A percentile compares a stretch with the other conserved stretches of the same genome.
phyloP scores from a whole-genome alignment of 2,888 invertebrate species.

The Dolomedes plantarius region DNA sequence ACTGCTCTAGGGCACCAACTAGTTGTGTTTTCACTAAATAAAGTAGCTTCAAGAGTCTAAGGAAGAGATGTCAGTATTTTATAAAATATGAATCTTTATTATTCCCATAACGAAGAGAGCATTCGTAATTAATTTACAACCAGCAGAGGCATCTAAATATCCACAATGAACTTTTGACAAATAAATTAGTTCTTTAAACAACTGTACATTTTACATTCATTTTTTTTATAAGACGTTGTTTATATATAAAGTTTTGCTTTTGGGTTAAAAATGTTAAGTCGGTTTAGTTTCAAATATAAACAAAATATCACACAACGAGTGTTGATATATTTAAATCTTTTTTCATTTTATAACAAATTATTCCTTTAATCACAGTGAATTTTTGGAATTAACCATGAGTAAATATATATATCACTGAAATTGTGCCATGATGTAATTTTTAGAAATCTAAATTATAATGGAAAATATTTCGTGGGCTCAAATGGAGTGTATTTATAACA shows the following conservation, averaged over 20 bases:
- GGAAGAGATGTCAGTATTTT: background rate
- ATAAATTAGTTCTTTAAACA: slow-evolving; percentile 65
- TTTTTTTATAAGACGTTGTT: background rate
- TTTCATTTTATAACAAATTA: background rate
- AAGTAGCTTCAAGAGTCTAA: too few relatives aligned
- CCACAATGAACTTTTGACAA: slow-evolving; percentile 54
- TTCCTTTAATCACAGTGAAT: background rate
- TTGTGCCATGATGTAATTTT: background rate
- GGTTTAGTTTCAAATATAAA: background rate
- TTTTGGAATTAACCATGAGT: background rate
- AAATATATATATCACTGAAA: background rate
- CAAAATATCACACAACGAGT: background rate
- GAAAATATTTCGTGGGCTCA: too few relatives aligned
- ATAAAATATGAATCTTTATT: slow-evolving; percentile 68
- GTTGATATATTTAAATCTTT: slow-evolving; percentile 26
- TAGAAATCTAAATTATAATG: too few relatives aligned
- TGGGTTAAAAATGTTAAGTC: background rate
- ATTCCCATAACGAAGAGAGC: slow-evolving; percentile 57
- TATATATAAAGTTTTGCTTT: background rate
- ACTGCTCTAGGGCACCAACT: too few relatives aligned
- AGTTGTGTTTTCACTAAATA: too few relatives aligned
- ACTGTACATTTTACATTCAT: slow-evolving; percentile 44
- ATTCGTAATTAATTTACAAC: slow-evolving; percentile 40
- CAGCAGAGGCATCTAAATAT: slow-evolving; percentile 54
- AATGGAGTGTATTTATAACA: too few relatives aligned